Base-by-base conservation (phyloP, 2,888 invertebrate genomes). In the Agrypnus murinus region DNA sequence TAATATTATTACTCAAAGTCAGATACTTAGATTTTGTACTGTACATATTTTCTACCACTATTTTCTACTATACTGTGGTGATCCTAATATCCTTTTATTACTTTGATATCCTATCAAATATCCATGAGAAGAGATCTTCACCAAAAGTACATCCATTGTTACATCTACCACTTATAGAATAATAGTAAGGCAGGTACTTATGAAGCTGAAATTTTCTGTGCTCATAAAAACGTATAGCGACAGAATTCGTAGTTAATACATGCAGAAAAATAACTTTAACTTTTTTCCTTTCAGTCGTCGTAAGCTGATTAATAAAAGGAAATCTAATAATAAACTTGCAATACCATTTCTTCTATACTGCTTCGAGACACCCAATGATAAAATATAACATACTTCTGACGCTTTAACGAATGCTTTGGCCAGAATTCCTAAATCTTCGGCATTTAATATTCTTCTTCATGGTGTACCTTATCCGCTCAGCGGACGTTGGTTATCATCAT, bases 91-190 rank as follows among this genome's bases (percentile, higher is more conserved):
- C n/a, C n/a, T n/a, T n/a, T n/a, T n/a, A n/a, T n/a, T n/a, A n/a
- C n/a, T n/a, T n/a, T n/a, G n/a, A n/a, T n/a, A n/a, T n/a, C n/a
- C n/a, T n/a, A n/a, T n/a, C n/a, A n/a, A n/a, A n/a, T n/a, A n/a
- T n/a, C n/a, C n/a, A n/a, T n/a, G n/a, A n/a, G n/a, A n/a, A n/a
- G n/a, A n/a, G n/a, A n/a, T n/a, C n/a, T n/a, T n/a, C n/a, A n/a
- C n/a, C 98, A 86, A 98, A 99, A 38, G 97, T 97, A 86, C 96
- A 98, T 3, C 98, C 99, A 88, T 98, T 98, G 87, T 94, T 95
- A 84, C 92, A 95, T 80, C 93, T 92, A 62, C 96, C 97, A 80
- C 95, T 93, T 82, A 99, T 98, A 67, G 94, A 95, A 87, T 99
- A 99, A 87, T 99, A 99, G 87, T 97, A 97, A 63, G 98, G 98